phyloP scores from a whole-genome alignment of 2,888 invertebrate species.

The Thera britannica region DNA sequence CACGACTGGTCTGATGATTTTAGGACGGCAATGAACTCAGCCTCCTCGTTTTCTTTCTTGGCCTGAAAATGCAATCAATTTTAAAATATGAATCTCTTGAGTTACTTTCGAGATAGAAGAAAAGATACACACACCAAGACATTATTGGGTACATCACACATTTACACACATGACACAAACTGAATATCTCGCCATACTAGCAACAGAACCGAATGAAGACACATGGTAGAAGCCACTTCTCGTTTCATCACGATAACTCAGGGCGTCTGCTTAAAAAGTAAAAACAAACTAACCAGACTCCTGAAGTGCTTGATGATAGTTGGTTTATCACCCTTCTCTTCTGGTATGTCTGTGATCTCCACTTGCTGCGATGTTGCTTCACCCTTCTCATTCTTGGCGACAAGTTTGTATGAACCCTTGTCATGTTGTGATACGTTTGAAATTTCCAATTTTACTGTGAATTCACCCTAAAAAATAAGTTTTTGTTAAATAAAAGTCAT shows the following conservation, averaged over 20 bases:
- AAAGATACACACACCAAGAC: no score
- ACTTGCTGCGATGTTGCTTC: constrained; percentile 95
- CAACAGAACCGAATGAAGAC: no score
- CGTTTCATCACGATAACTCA: background rate
- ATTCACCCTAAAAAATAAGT: constrained; percentile 88
- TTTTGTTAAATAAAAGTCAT: background rate
- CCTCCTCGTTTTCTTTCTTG: constrained; percentile 86
- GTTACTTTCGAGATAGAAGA: no score
- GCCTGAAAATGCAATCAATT: constrained; percentile 54
- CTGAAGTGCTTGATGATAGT: constrained; percentile 91
- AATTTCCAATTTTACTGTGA: constrained; percentile 95
- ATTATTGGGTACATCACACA: no score
- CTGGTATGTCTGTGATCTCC: constrained; percentile 93
- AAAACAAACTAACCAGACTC: constrained; percentile 85
- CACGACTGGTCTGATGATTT: constrained; percentile 91
- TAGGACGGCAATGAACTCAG: constrained; percentile 91
- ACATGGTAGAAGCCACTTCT: no score
- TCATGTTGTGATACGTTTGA: constrained; percentile 91
- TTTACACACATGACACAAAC: no score
- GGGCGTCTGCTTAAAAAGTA: background rate
- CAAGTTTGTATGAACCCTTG: constrained; percentile 94
- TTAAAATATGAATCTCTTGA: no score
- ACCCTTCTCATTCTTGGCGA: constrained; percentile 96
- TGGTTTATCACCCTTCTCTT: constrained; percentile 91
- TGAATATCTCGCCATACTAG: no score